Percentiles rank a stretch among this genome's conserved stretches.
phyloP scores from a whole-genome alignment of 1,140 invertebrate genomes.

The Dermatophagoides farinae region DNA sequence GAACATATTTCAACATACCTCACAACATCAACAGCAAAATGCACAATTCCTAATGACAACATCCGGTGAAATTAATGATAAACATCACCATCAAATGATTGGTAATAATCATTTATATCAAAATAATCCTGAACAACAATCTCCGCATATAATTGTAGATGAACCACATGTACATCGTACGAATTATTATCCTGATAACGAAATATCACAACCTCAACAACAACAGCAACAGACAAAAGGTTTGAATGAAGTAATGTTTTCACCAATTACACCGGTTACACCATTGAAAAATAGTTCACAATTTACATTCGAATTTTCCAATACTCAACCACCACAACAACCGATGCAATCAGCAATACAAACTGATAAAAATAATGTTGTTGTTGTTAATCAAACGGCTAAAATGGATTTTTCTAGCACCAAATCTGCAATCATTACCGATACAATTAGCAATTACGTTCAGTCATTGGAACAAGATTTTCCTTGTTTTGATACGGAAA shows the following conservation, averaged over 20 bases:
- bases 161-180: too few relatives aligned
- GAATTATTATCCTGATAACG: too few relatives aligned
- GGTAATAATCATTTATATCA: too few relatives aligned
- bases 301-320: constrained; percentile 7
- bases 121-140: too few relatives aligned
- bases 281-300: not conserved
- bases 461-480: not conserved
- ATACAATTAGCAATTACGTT: too few relatives aligned
- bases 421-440: too few relatives aligned
- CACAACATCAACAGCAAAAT: not conserved
- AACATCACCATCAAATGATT: not conserved
- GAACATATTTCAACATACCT: not conserved
- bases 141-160: too few relatives aligned
- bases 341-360: not conserved
- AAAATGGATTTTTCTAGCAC: too few relatives aligned
- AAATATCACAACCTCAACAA: not conserved
- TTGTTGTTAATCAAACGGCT: too few relatives aligned
- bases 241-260: constrained; percentile 2
- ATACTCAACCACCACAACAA: not conserved
- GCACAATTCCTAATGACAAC: too few relatives aligned
- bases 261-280: constrained; percentile 7
- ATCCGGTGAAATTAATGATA: not conserved
- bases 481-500: not conserved
- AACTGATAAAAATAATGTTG: not conserved
- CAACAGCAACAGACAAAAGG: too few relatives aligned